Percentiles rank a stretch among this genome's conserved stretches.
phyloP scores from a whole-genome alignment of 1,140 invertebrate genomes.

The Ostrea denselamellosa region DNA sequence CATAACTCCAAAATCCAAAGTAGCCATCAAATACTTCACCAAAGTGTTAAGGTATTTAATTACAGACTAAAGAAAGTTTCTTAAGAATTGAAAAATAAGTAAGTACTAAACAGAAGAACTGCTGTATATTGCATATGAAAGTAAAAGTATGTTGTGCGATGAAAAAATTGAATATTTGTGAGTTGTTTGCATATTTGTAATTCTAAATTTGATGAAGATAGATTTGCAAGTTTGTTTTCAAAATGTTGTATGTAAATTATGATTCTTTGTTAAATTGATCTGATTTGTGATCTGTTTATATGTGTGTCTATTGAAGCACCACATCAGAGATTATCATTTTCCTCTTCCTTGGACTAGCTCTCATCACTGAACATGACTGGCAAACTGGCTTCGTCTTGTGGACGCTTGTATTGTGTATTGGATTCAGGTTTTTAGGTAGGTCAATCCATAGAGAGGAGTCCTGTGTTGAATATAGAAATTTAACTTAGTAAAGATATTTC shows the following conservation, averaged over 20 bases:
- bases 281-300: neutral
- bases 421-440: slow-evolving; percentile 90
- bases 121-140: no score
- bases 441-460: slow-evolving; percentile 73
- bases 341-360: slow-evolving; percentile 96
- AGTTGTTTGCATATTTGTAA: no score
- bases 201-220: no score
- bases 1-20: slow-evolving; percentile 98
- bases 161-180: no score
- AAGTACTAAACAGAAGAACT: no score
- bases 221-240: no score
- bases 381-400: slow-evolving; percentile 96
- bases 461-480: no score
- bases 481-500: no score
- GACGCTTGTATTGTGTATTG: slow-evolving; percentile 94
- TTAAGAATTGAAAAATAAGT: no score
- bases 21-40: slow-evolving; percentile 98
- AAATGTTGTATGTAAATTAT: no score
- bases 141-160: no score
- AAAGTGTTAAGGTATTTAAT: slow-evolving; percentile 89
- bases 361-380: slow-evolving; percentile 94
- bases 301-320: slow-evolving; percentile 66
- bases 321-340: slow-evolving; percentile 97
- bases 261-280: no score
- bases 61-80: neutral